Evolutionary conservation across 2,888 invertebrate species (phyloP).

Genomic region (Phymatocera aterrima): DNA sequence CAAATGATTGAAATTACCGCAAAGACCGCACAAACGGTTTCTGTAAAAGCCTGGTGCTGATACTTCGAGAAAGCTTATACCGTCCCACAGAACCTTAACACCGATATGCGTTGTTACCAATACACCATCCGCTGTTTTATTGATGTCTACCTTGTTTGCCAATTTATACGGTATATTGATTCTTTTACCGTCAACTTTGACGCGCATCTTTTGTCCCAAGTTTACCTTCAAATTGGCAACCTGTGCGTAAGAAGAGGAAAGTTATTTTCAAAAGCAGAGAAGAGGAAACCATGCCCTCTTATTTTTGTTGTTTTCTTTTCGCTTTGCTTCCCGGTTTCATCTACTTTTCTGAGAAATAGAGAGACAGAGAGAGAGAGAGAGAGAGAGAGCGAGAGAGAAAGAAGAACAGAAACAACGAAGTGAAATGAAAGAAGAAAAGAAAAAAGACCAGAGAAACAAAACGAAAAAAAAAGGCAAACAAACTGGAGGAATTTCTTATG

Average conservation of each 20-base stretch:
- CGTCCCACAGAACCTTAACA: slow-evolving; percentile 93
- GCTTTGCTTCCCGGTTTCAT: no score
- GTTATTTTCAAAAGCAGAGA: not conserved
- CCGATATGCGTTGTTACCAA: slow-evolving; percentile 84
- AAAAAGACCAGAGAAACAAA: not conserved
- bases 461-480: not conserved
- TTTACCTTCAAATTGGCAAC: slow-evolving; percentile 85
- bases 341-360: not conserved
- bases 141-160: slow-evolving; percentile 78
- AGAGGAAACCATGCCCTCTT: not conserved
- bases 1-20: slow-evolving; percentile 95
- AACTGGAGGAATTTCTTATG: slow-evolving; percentile 6
- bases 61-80: slow-evolving; percentile 92
- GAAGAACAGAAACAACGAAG: not conserved
- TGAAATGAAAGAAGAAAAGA: no score
- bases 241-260: slow-evolving; percentile 56
- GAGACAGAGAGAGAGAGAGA: not conserved
- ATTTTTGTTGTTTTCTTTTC: no score
- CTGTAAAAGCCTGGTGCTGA: slow-evolving; percentile 86
- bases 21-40: slow-evolving; percentile 90
- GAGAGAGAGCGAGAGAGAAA: not conserved
- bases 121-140: slow-evolving; percentile 82
- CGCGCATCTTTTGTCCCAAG: slow-evolving; percentile 89
- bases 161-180: slow-evolving; percentile 83
- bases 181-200: slow-evolving; percentile 89